These are phyloP conservation scores for Silurus glanis DNA, from an alignment of 2,113 vertebrate species.

Conservation along the genomic window DNA sequence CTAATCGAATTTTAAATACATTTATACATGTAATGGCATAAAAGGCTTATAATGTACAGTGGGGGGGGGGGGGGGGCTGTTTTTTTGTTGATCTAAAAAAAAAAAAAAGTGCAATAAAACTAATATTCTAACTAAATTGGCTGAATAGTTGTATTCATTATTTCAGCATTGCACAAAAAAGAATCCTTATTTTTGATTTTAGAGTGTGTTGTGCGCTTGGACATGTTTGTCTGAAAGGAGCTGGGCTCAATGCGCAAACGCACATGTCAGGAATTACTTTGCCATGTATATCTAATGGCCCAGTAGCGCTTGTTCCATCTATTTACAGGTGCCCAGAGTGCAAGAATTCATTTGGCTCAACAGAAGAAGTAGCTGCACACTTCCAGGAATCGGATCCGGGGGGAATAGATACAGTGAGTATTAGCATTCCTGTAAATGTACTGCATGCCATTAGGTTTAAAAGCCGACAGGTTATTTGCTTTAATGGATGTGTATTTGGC, in stretches of 20 bases:
- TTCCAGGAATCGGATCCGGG: constrained; percentile 80
- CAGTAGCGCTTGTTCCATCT: constrained; percentile 3
- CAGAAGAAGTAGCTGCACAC: constrained; percentile 81
- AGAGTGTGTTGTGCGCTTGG: not conserved
- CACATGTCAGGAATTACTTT: not conserved
- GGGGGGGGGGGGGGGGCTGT: not conserved
- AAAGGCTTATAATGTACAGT: not conserved
- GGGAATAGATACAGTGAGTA: constrained; percentile 35
- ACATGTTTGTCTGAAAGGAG: not conserved
- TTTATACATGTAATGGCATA: not conserved
- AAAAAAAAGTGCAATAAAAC: not conserved
- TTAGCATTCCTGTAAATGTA: not conserved
- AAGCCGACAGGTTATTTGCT: not conserved
- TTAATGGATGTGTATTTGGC: not conserved
- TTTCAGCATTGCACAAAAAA: not conserved
- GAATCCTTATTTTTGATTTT: not conserved
- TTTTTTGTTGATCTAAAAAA: not conserved
- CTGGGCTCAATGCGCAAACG: not conserved
- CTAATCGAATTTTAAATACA: no score
- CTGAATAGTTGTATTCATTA: constrained; percentile 1
- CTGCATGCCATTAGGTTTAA: not conserved
- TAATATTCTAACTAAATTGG: not conserved
- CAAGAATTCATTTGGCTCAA: constrained; percentile 82
- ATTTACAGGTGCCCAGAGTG: constrained; percentile 83
- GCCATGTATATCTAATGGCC: not conserved